Conservation (phyloP, 2,888 invertebrate genomes). For the Caenorhabditis becei region DNA sequence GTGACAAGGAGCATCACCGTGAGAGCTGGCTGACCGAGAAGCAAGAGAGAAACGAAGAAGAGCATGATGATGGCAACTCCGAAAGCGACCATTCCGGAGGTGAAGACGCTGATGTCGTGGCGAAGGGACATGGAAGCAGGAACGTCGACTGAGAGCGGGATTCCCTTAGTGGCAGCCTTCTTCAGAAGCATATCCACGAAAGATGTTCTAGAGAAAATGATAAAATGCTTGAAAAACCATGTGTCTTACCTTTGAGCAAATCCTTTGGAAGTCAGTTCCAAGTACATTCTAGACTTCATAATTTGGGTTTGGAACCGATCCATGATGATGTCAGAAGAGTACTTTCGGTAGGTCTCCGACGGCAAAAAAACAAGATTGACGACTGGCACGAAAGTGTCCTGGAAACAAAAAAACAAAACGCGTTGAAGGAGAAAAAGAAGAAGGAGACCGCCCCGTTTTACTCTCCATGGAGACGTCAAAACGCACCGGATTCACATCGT, state of each 20-base stretch:
- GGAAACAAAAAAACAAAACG: constrained; percentile 12
- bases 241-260: constrained; percentile 69
- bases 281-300: constrained; percentile 77
- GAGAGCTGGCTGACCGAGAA: constrained; percentile 74
- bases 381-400: constrained; percentile 81
- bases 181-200: constrained; percentile 54
- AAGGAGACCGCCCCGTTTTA: neutral
- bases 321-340: constrained; percentile 76
- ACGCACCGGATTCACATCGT: constrained; percentile 78
- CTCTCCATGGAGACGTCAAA: constrained; percentile 16
- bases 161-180: constrained; percentile 67
- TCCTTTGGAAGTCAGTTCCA: constrained; percentile 79
- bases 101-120: constrained; percentile 77
- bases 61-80: constrained; percentile 63
- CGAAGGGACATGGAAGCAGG: constrained; percentile 78
- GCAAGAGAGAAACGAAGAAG: constrained; percentile 66
- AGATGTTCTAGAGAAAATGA: constrained; percentile 34
- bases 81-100: constrained; percentile 68
- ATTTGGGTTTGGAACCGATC: constrained; percentile 77
- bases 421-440: neutral
- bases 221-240: neutral
- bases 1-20: constrained; percentile 67
- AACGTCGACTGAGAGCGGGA: constrained; percentile 76
- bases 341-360: constrained; percentile 74
- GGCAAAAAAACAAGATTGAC: constrained; percentile 80